Conservation (phyloP, 2,888 invertebrate genomes). For the Chrysina gloriosa region DNA sequence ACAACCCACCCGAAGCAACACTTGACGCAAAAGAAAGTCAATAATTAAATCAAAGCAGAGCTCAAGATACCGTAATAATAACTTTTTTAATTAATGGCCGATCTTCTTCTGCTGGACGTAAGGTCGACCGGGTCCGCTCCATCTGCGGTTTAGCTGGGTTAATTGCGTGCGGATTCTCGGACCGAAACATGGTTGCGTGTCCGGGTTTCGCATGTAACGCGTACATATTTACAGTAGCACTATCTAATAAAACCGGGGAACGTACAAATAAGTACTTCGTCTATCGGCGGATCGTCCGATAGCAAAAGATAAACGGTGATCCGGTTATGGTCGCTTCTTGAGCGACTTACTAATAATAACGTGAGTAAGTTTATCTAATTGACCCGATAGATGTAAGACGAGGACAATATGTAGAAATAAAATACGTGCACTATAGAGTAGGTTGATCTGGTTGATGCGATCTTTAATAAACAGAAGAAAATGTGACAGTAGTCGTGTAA, state of each 20-base stretch:
- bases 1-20: not conserved
- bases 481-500: no score
- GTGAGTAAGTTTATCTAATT: not conserved
- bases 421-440: no score
- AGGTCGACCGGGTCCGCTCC: not conserved
- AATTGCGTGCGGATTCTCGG: slow-evolving; percentile 32
- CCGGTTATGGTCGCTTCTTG: slow-evolving; percentile 8
- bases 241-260: slow-evolving; percentile 14
- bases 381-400: no score
- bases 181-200: slow-evolving; percentile 29
- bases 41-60: slow-evolving; percentile 32
- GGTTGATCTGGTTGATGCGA: no score
- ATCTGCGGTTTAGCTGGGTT: slow-evolving; percentile 29
- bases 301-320: slow-evolving; percentile 15
- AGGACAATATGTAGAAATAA: no score
- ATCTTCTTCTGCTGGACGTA: not conserved
- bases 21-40: not conserved
- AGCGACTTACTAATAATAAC: not conserved
- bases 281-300: slow-evolving; percentile 5
- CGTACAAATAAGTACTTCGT: slow-evolving; percentile 17
- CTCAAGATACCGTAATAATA: slow-evolving; percentile 26
- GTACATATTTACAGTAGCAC: slow-evolving; percentile 21
- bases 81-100: slow-evolving; percentile 24
- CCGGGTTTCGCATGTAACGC: slow-evolving; percentile 19
- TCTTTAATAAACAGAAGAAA: no score